phyloP scores from a whole-genome alignment of 2,797 vertebrate genomes.

The Taeniopygia guttata region DNA sequence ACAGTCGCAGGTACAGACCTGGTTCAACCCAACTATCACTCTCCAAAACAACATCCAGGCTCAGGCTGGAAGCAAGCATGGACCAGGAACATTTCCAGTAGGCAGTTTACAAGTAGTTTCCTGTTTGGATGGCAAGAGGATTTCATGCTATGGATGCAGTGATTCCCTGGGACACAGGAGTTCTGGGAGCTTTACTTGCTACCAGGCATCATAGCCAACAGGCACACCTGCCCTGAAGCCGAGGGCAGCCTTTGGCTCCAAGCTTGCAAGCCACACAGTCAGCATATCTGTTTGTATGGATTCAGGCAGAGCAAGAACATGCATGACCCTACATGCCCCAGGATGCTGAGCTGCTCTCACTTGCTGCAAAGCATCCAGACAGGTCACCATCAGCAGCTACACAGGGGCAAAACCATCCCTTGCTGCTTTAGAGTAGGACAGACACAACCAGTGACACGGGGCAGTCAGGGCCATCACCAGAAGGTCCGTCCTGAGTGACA shows the following conservation, averaged over 20 bases:
- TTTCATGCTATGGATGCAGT: background rate
- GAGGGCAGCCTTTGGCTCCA: background rate
- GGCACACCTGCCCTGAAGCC: background rate
- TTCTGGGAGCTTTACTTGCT: background rate
- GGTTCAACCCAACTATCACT: background rate
- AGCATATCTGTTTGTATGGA: background rate
- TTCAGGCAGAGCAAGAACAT: background rate
- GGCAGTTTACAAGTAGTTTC: background rate
- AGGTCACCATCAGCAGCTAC: background rate
- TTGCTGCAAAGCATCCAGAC: background rate
- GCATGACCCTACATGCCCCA: accelerated
- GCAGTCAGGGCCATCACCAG: background rate
- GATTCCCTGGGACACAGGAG: background rate
- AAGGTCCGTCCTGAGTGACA: background rate
- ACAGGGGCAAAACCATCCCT: accelerated
- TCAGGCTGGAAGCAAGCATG: background rate
- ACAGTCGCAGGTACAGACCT: accelerated
- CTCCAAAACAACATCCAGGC: background rate
- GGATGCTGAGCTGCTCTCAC: background rate
- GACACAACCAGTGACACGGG: background rate
- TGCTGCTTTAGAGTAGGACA: background rate
- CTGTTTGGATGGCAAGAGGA: background rate
- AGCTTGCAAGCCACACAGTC: background rate
- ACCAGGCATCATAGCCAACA: background rate
- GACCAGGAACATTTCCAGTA: background rate